Conservation (phyloP, 2,888 invertebrate species). For the Lutraria lutraria region DNA sequence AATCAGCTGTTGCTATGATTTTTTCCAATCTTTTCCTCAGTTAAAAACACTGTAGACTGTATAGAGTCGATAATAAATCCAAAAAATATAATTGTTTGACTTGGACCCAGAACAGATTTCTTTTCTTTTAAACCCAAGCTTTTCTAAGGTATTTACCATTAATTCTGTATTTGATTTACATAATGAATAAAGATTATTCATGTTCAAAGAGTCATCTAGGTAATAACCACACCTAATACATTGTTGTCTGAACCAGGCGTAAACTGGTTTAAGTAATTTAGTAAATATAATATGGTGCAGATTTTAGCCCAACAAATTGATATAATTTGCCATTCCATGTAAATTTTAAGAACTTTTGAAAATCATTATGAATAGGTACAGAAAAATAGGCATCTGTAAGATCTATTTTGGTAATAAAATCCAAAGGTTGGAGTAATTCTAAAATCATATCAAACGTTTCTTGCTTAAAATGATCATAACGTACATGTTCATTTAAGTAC, state of each 20-base stretch:
- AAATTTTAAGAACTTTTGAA: conserved; percentile 51
- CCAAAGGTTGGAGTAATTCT: conserved; percentile 46
- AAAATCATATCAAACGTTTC: conserved; percentile 48
- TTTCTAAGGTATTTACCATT: too few species aligned
- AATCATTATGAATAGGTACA: conserved; percentile 35
- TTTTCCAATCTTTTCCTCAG: too few species aligned
- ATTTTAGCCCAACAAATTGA: conserved; percentile 36
- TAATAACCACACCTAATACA: conserved; percentile 42
- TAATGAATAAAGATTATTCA: conserved; percentile 20
- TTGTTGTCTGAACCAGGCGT: conserved; percentile 33
- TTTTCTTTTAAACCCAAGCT: too few species aligned
- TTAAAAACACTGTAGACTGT: too few species aligned
- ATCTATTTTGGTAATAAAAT: conserved; percentile 46
- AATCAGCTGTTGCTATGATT: too few species aligned
- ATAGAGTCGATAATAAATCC: too few species aligned
- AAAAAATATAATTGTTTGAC: too few species aligned
- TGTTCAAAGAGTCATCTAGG: conserved; percentile 69
- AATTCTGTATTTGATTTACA: too few species aligned
- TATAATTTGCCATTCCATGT: conserved; percentile 38
- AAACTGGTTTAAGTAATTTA: conserved; percentile 53
- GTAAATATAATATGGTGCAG: conserved; percentile 42
- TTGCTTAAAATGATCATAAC: conserved; percentile 57
- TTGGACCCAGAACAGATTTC: too few species aligned
- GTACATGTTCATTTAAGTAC: conserved; percentile 40
- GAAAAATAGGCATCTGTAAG: conserved; percentile 46